Evolutionary conservation across 2,888 invertebrate species (phyloP).

Genomic region (Oscheius sp.): DNA sequence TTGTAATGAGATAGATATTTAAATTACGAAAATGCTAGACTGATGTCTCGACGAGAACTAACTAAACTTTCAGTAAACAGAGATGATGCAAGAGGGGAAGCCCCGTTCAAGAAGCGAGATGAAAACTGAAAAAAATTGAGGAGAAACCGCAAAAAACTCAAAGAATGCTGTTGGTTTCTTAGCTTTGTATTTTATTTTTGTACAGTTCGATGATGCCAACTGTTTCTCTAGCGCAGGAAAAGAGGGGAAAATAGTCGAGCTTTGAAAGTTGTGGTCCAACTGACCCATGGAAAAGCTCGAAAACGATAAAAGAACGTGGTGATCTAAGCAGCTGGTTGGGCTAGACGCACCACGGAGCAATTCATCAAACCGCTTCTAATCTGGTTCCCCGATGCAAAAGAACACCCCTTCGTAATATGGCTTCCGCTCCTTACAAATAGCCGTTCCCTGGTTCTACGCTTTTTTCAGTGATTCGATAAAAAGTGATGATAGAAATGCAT

Average conservation of each 20-base stretch:
- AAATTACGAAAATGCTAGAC: too few relatives aligned
- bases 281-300: not conserved
- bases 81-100: conserved; percentile 29
- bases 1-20: too few relatives aligned
- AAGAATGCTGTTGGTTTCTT: too few relatives aligned
- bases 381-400: conserved; percentile 10
- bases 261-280: not conserved
- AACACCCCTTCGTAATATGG: not conserved
- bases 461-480: too few relatives aligned
- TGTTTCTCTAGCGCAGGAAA: not conserved
- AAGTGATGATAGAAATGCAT: too few relatives aligned
- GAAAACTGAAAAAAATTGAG: not conserved
- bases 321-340: conserved; percentile 18
- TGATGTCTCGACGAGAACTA: not conserved
- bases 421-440: not conserved
- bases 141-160: not conserved
- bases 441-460: too few relatives aligned
- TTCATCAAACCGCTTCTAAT: conserved; percentile 28
- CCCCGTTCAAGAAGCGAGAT: not conserved
- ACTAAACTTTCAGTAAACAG: conserved; percentile 18
- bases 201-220: too few relatives aligned
- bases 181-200: too few relatives aligned
- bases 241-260: not conserved
- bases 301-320: not conserved
- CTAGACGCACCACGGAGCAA: conserved; percentile 5